These are phyloP conservation scores for Spea bombifrons DNA, from an alignment of 2,113 vertebrate genomes.

Conservation along the genomic window DNA sequence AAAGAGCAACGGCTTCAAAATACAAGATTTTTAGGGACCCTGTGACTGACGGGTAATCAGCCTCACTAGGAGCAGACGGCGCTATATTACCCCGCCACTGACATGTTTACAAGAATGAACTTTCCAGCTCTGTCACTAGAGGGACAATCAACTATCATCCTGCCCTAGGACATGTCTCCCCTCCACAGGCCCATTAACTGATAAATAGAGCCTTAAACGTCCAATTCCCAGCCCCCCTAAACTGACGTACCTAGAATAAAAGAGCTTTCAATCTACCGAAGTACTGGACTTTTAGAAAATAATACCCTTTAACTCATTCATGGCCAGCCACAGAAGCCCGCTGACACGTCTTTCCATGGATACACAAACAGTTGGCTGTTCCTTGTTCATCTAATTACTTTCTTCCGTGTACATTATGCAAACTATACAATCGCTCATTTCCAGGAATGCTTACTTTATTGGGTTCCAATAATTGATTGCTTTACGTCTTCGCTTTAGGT, in stretches of 20 bases:
- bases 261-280: no score
- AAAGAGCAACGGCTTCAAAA: conserved; percentile 13
- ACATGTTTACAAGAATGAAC: conserved; percentile 47
- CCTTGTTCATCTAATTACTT: conserved; percentile 28
- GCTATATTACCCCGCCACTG: conserved; percentile 31
- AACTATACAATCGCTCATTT: not conserved
- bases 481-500: not conserved
- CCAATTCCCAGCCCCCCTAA: conserved; percentile 21
- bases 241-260: not conserved
- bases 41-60: conserved; percentile 29
- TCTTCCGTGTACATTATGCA: conserved; percentile 22
- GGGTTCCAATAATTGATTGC: not conserved
- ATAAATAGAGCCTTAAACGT: conserved; percentile 30
- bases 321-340: no score
- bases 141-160: conserved; percentile 32
- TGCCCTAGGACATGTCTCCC: conserved; percentile 32
- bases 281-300: no score
- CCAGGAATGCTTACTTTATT: conserved; percentile 1
- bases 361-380: not conserved
- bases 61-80: not conserved
- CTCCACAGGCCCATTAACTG: conserved; percentile 19
- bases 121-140: conserved; percentile 32
- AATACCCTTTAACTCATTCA: no score
- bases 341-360: no score
- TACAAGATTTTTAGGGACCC: conserved; percentile 12